Evolutionary conservation across 2,797 vertebrate genomes (phyloP), one percentile per base, ranked within the genome.

Genomic region (Chrysolophus pictus): DNA sequence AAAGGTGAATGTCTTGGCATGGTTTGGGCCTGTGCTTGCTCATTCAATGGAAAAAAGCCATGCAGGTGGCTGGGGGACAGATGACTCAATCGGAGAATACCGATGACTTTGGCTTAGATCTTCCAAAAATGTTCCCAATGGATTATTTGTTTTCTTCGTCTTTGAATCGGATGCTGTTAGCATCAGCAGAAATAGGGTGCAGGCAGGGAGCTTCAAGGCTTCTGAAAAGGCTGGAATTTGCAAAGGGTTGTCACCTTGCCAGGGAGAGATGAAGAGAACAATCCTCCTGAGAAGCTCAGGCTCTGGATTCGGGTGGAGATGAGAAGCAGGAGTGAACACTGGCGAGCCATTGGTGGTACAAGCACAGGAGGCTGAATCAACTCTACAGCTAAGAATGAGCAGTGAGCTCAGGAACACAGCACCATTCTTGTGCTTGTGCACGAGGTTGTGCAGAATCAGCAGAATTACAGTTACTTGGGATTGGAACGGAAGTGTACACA

Each of bases 211-310:
- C 39, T 77, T 13, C 10, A 23, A 62, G 33, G 41, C 49, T 44
- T 53, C 49, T 31, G 39, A 56, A 26, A 72, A 1, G 0, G 49
- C 60, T 83, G 28, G 46, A 37, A 35, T 14, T 21, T 12, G 56
- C 18, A 26, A 81, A 51, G 26, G 78, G 60, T 28, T 49, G 84
- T 92, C 70, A 67, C 67, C 84, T 77, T n/a, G 71, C 64, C 77
- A 85, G 92, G 95, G 87, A 81, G 42, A 59, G 71, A 85, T 75
- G 87, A 85, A 37, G 83, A 86, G 51, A 37, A 86, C 47, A 49
- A 73, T 76, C 63, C 88, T 88, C 86, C 77, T 51, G 68, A 72
- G 78, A 64, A 94, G 68, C 77, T 78, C 72, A 70, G 81, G 72
- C 89, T 89, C 75, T 64, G 59, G 44, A 60, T 44, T 47, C 8